Conservation (phyloP, 2,113 vertebrate genomes). For the Rattus norvegicus region DNA sequence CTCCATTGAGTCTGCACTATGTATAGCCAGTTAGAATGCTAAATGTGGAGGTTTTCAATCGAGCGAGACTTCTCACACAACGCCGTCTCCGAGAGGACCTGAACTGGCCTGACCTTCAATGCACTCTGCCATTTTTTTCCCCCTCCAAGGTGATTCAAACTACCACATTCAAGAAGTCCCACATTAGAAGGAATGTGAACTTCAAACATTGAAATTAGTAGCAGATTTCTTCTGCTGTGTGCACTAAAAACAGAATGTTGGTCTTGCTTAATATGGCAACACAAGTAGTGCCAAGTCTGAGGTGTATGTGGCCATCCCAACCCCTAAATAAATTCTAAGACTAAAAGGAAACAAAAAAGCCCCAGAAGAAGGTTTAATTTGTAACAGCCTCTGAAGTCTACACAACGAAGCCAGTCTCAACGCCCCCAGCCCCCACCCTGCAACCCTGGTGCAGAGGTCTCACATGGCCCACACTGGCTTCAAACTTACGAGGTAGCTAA, state of each 20-base stretch:
- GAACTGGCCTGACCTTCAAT: conserved; percentile 21
- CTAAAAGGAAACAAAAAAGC: conserved; percentile 22
- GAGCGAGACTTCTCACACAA: background rate
- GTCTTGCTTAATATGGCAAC: conserved; percentile 19
- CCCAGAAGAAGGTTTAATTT: background rate
- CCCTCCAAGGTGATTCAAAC: conserved; percentile 11
- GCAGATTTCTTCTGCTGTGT: conserved; percentile 6
- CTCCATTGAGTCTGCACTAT: background rate
- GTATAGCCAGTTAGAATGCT: background rate
- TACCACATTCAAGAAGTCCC: background rate
- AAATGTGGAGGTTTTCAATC: background rate
- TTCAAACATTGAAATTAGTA: conserved; percentile 31
- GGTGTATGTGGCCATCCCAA: background rate
- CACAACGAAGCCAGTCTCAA: background rate
- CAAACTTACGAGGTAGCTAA: background rate
- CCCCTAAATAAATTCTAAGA: conserved; percentile 9
- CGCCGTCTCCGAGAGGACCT: background rate
- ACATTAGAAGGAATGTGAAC: conserved; percentile 29
- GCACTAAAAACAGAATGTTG: conserved; percentile 15
- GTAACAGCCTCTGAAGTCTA: background rate
- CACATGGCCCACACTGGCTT: background rate
- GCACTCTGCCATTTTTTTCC: background rate
- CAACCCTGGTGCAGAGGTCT: background rate
- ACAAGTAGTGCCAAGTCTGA: conserved; percentile 1
- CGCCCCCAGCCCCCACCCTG: accelerated